Evolutionary conservation across 2,113 vertebrate genomes (phyloP), one percentile per base, ranked within the genome.

Genomic region (Lagopus leucura): DNA sequence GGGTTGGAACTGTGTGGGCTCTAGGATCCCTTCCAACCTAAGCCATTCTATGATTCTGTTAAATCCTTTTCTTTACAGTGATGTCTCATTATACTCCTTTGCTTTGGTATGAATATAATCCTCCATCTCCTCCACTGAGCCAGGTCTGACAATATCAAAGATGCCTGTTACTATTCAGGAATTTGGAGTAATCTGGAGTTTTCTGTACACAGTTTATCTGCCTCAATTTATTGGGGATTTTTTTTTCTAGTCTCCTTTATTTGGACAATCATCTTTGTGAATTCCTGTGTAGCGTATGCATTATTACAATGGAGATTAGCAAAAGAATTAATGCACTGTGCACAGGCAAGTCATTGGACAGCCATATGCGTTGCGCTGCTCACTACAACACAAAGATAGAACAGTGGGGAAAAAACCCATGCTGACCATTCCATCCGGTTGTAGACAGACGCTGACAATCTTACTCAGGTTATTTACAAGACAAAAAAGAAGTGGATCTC

Each of bases 91-190:
- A 54, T 25, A 57, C 34, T 67, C 5, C 18, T 27, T 69, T n/a
- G 7, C 15, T 89, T 65, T 76, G 48, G 14, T 57, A 25, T 32
- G 30, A 84, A 67, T 20, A 78, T 2, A 13, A 30, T 63, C 4
- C 3, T 3, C 3, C 5, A 10, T 1, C 48, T 24, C n/a, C 13
- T 1, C 61, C 21, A 20, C 4, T 52, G 28, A 67, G 10, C 8
- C 47, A 22, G 3, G 42, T 21, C 11, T 20, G 71, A 60, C 10
- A 21, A 64, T 57, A 12, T 71, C 58, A 84, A 40, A 43, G 50
- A 72, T 1, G 0, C 15, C 17, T 30, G 17, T 34, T 28, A 72
- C 15, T 58, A 17, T 3, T 36, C 28, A 17, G 20, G 48, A 78
- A 86, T 71, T 48, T 45, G 14, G 55, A 84, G 8, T 19, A 50